A percentile compares a stretch with the other conserved stretches of the same genome.
Conservation (phyloP, 1,140 invertebrate genomes). For the Ylistrum balloti region DNA sequence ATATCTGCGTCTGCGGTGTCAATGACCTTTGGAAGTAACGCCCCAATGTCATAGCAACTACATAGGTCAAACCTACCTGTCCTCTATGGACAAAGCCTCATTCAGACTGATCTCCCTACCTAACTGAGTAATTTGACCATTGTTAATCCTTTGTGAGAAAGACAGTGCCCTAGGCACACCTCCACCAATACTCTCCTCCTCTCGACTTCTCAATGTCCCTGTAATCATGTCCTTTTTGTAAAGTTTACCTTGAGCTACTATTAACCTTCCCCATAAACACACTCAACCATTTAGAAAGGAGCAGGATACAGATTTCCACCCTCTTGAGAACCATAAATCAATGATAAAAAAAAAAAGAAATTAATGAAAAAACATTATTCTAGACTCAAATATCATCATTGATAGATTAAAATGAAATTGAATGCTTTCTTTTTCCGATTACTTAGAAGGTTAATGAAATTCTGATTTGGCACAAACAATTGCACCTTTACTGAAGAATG, state of each 20-base stretch:
- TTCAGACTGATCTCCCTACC: neutral
- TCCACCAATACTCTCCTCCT: no score
- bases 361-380: no score
- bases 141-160: neutral
- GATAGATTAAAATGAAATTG: no score
- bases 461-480: no score
- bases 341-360: no score
- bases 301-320: neutral
- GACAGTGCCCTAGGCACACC: neutral
- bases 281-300: neutral
- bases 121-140: neutral
- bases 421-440: no score
- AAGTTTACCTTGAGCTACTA: neutral
- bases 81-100: neutral
- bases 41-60: conserved; percentile 21
- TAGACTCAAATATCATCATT: no score
- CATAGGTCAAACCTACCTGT: conserved; percentile 13
- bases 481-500: no score
- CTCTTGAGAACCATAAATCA: neutral
- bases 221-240: no score
- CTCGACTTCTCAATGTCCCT: no score
- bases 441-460: no score
- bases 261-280: neutral
- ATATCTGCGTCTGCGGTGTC: neutral
- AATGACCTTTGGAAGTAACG: neutral